These are phyloP conservation scores for Sakesphorus luctuosus DNA, from an alignment of 2,113 vertebrate genomes.

Conservation along the genomic window DNA sequence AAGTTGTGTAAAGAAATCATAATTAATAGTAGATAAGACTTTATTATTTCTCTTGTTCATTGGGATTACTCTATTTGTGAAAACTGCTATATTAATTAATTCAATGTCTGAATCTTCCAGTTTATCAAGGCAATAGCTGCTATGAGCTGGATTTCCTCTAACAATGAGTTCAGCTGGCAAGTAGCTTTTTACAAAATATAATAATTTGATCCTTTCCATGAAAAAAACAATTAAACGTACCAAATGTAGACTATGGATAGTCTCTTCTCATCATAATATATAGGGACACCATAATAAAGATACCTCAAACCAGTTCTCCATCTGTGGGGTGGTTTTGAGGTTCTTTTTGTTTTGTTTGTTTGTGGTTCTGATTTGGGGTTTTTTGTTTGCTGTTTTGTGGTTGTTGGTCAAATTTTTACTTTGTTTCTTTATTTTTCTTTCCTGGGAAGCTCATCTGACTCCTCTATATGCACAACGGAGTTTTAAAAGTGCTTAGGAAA, in stretches of 20 bases:
- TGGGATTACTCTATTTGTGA: background rate
- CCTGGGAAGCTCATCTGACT: background rate
- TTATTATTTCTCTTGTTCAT: background rate
- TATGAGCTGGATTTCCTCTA: accelerated
- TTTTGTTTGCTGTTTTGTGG: background rate
- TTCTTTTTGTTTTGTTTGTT: background rate
- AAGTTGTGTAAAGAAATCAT: background rate
- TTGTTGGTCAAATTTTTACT: background rate
- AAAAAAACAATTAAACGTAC: background rate
- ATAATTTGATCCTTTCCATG: background rate
- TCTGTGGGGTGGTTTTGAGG: background rate
- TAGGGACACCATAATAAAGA: background rate
- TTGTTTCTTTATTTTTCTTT: background rate
- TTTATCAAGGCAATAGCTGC: background rate
- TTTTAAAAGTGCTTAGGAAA: background rate
- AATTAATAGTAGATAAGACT: background rate
- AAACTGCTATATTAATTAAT: background rate
- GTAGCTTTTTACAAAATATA: background rate
- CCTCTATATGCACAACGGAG: background rate
- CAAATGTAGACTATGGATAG: background rate
- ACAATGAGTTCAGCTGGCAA: background rate
- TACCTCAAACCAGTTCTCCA: background rate
- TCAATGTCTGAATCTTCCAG: background rate
- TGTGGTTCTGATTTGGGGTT: background rate
- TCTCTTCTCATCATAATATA: background rate